phyloP scores from a whole-genome alignment of 2,888 invertebrate species.

The Hipparchia semele region DNA sequence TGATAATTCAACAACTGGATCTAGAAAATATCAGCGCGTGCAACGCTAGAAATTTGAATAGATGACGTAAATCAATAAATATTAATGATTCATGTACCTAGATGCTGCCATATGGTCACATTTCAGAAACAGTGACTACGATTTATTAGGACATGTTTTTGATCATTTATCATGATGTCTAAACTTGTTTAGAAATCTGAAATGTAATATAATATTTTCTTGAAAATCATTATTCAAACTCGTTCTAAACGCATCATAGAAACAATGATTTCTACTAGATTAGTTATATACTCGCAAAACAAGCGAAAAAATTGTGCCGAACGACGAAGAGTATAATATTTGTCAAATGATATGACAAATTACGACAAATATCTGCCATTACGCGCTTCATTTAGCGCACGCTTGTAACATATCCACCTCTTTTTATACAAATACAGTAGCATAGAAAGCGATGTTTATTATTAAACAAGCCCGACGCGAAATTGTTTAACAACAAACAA shows the following conservation, averaged over 20 bases:
- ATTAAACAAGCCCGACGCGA: not conserved
- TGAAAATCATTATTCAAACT: not conserved
- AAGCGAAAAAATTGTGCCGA: no score
- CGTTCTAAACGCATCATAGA: not conserved
- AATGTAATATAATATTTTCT: not conserved
- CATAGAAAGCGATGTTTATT: conserved; percentile 5
- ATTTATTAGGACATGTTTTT: conserved; percentile 8
- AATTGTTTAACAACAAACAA: conserved; percentile 32
- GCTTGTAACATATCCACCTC: no score
- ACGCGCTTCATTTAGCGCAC: no score
- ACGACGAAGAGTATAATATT: no score
- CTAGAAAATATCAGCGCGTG: conserved; percentile 24
- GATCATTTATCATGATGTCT: not conserved
- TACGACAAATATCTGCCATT: no score
- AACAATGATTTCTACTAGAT: not conserved
- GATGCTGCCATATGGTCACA: conserved; percentile 23
- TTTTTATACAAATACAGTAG: no score
- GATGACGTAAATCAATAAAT: conserved; percentile 30
- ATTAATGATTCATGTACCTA: not conserved
- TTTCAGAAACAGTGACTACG: conserved; percentile 9
- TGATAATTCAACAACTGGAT: conserved; percentile 22
- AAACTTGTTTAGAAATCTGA: not conserved
- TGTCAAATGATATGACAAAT: no score
- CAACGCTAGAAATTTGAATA: conserved; percentile 25
- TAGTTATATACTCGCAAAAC: no score